A percentile compares a stretch with the other conserved stretches of the same genome.
Evolutionary conservation across 1,140 invertebrate genomes (phyloP).

Genomic region (Drosophila tropicalis): DNA sequence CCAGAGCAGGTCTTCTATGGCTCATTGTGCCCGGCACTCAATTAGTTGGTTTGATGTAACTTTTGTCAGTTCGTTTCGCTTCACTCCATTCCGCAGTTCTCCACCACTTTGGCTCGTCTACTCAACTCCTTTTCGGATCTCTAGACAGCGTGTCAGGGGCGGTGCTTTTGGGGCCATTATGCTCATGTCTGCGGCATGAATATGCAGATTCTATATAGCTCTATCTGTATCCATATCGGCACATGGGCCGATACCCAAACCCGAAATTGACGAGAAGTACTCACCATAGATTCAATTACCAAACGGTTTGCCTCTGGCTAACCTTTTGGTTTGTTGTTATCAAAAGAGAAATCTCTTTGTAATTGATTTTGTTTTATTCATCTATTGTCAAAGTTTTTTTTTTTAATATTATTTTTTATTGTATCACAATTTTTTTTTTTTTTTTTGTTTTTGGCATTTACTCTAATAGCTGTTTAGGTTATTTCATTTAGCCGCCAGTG

Average conservation of each 20-base stretch:
- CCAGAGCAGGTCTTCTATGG: slow-evolving; percentile 49
- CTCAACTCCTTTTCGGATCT: slow-evolving; percentile 21
- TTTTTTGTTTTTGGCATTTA: slow-evolving; percentile 51
- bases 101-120: neutral
- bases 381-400: slow-evolving; percentile 43
- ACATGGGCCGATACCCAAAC: slow-evolving; percentile 5
- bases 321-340: slow-evolving; percentile 49
- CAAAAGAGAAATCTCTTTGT: slow-evolving; percentile 72
- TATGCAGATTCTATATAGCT: slow-evolving; percentile 64
- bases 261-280: slow-evolving; percentile 48
- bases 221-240: slow-evolving; percentile 8
- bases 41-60: slow-evolving; percentile 80
- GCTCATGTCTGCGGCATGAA: slow-evolving; percentile 67
- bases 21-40: slow-evolving; percentile 77
- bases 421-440: slow-evolving; percentile 28
- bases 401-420: slow-evolving; percentile 32
- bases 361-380: slow-evolving; percentile 65
- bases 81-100: neutral
- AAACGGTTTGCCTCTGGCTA: slow-evolving; percentile 37
- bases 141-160: slow-evolving; percentile 74
- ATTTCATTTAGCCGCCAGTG: slow-evolving; percentile 46
- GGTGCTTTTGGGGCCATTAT: slow-evolving; percentile 75
- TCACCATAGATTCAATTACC: slow-evolving; percentile 65
- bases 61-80: slow-evolving; percentile 58
- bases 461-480: slow-evolving; percentile 59